Conservation (phyloP, 2,888 invertebrate species). For the Patella depressa region DNA sequence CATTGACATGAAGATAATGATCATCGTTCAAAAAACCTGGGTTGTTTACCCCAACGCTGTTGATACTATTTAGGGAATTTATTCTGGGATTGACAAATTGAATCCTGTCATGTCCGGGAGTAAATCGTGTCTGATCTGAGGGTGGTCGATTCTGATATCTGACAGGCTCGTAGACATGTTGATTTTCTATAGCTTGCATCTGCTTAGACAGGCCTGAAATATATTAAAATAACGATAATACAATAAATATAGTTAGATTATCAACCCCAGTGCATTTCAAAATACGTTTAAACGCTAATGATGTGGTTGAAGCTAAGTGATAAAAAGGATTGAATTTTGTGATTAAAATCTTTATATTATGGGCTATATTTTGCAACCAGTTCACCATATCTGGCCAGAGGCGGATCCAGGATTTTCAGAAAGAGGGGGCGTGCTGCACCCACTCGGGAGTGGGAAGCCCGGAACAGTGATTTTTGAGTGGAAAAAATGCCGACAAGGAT, state of each 20-base stretch:
- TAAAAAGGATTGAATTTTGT: no score
- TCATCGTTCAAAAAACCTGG: neutral
- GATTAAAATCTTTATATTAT: no score
- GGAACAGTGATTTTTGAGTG: no score
- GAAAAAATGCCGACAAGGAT: no score
- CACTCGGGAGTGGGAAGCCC: no score
- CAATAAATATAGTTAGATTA: neutral
- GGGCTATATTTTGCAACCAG: no score
- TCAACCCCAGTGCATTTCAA: no score
- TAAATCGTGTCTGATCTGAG: neutral
- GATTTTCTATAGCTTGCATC: neutral
- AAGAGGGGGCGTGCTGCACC: no score
- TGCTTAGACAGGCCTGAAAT: neutral
- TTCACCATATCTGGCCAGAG: no score
- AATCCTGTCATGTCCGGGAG: neutral
- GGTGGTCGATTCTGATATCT: neutral
- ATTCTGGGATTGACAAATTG: neutral
- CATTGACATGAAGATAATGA: constrained; percentile 1
- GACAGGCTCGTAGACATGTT: neutral
- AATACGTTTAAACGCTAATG: no score
- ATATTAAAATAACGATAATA: neutral
- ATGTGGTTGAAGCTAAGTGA: no score
- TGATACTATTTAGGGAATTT: neutral
- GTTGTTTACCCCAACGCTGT: neutral
- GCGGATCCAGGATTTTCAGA: no score